Evolutionary conservation across 2,797 vertebrate species (phyloP), one percentile per base, ranked within the genome.

Genomic region (Picus viridis): DNA sequence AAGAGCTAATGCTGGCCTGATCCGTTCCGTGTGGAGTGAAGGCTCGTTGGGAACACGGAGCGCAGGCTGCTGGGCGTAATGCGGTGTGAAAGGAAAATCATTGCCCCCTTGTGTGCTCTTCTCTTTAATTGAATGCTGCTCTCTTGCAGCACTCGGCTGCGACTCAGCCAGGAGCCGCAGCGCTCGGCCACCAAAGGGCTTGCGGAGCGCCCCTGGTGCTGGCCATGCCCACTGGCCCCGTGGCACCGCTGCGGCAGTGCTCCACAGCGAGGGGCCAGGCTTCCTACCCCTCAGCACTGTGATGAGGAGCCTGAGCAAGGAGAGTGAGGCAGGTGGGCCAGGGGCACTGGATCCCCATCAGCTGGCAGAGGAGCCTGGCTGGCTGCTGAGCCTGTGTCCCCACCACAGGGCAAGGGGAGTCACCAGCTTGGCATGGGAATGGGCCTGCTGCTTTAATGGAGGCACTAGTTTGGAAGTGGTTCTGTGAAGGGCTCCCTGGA

Each of bases 41-140:
- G 1, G 20, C 62, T 84, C 89, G 93, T 86, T 91, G 34, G 43
- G 71, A 83, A 62, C 27, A 54, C 16, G 34, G 93, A 88, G 81
- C 74, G 20, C 0, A 14, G 74, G 56, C 95, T 93, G 86, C 77
- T 89, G 32, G 94, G 88, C 49, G 32, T 93, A 95, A 94, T 94
- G 94, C 4, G 8, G 81, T 87, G 91, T 95, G 90, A 91, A 91
- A 93, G 86, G 75, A 90, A 92, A 93, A 78, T 90, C 78, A 87
- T 27, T 92, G 91, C 79, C 88, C 86, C 86, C 83, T 71, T 41
- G 87, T 87, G 89, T 85, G 90, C 87, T 90, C 72, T 94, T 86
- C 84, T 49, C 58, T 62, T 70, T 94, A 93, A 95, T 74, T 89
- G 93, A 94, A 93, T 76, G 91, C 83, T 91, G 69, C 61, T 71